These are phyloP conservation scores for Halcyon malimbica DNA, from an alignment of 2,113 vertebrate genomes.

Conservation along the genomic window DNA sequence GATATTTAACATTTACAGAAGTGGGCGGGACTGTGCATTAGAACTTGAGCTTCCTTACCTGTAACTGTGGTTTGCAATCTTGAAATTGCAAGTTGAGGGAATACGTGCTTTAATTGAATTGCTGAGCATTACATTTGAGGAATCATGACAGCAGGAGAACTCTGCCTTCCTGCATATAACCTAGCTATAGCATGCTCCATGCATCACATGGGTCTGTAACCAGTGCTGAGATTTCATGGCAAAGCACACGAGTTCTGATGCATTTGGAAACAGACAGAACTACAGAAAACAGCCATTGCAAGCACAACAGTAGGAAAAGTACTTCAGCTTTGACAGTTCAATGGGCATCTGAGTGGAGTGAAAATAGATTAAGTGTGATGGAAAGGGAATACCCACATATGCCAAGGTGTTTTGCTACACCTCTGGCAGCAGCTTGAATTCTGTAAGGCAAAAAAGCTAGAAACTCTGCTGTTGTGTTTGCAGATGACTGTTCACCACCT, in stretches of 20 bases:
- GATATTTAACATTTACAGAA: neutral
- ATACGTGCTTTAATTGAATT: neutral
- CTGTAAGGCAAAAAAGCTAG: neutral
- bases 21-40: neutral
- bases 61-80: neutral
- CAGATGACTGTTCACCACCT: neutral
- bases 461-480: neutral
- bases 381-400: neutral
- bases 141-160: neutral
- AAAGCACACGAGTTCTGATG: neutral
- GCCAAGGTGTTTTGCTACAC: neutral
- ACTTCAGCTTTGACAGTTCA: neutral
- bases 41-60: neutral
- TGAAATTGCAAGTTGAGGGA: neutral
- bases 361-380: neutral
- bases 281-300: neutral
- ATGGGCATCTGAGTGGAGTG: neutral
- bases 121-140: neutral
- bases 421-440: neutral
- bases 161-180: neutral
- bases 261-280: neutral
- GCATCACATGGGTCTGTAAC: rapidly evolving
- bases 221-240: neutral
- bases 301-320: neutral
- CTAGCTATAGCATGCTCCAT: neutral